Base-by-base conservation (phyloP, 2,797 vertebrate species). In the Zalophus californianus region DNA sequence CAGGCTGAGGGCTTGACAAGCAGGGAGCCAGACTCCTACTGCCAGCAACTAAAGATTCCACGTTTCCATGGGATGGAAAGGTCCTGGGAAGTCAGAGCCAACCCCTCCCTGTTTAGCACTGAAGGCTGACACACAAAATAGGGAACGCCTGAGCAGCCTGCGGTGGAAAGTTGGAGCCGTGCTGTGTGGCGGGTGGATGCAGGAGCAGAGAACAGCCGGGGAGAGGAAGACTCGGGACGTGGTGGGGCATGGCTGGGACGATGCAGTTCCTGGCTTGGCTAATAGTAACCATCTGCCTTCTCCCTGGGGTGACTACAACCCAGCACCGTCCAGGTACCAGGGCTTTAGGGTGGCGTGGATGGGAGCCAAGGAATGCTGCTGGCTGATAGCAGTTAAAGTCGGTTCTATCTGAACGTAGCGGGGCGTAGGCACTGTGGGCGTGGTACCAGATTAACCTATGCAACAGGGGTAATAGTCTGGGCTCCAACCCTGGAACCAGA, bases 261-360 rank as follows among this genome's bases (percentile, higher is more conserved):
- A 54, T 27, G 35, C 93, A 12, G 75, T 41, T 98, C 94, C 70
- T 94, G 11, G 7, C 66, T 84, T 98, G 97, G 94, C 97, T 98
- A 23, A 88, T 96, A 91, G 80, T 70, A 66, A 66, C 86, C 64
- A n/a, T 86, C 80, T 29, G 97, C 3, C 91, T 98, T 73, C 95
- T 98, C 1, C 92, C 75, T 0, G 6, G 93, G 79, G 50, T 98
- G 25, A 95, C 97, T 35, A 91, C 75, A 52, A 96, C 86, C 80
- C 97, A 83, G 82, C 96, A 90, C 77, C 91, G 68, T 64, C 87
- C 98, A 99, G 98, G 98, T 99, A 98, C 80, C 88, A 4, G 54
- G 20, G 77, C 27, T n/a, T 3, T 14, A 0, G 0, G 56, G 8
- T 66, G 0, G 8, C 72, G 83, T 97, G 32, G 82, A 88, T 1